Evolutionary conservation across 1,140 invertebrate species (phyloP), one percentile per base, ranked within the genome.

Genomic region (Hypothenemus hampei): DNA sequence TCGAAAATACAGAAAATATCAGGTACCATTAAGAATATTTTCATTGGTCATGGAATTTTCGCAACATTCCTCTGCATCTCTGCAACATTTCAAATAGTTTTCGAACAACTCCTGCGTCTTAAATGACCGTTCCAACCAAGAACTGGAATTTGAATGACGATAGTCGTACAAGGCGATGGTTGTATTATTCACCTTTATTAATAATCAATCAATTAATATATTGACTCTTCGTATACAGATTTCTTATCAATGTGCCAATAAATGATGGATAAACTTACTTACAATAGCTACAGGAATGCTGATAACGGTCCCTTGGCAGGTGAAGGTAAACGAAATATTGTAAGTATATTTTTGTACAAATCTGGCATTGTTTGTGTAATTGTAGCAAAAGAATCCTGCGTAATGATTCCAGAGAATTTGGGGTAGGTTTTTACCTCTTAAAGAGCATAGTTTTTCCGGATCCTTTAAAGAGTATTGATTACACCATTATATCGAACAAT

Each of bases 1-100:
- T 23, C n/a, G 10, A 19, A 23, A 20, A 39, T n/a, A 39, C 36
- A 2, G 3, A 39, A n/a, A 37, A 37, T 37, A n/a, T 8, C 5
- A 37, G 2, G 49, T 62, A 63, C 62, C 46, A 16, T 15, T 33
- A n/a, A 29, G 8, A 13, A 63, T 58, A 39, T 63, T 65, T 33
- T 57, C 51, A 37, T 60, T 36, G 5, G 33, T 58, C 59, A 65
- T 64, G 7, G 20, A 13, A 36, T 63, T 41, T 7, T 46, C 16
- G 33, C 65, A 67, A 41, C 65, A 67, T 40, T 62, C 45, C 13
- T 58, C 51, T 1, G 63, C 63, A 18, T 62, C 60, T 31, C 43
- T 22, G 8, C 55, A 60, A 39, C 65, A 67, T 10, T 55, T 40
- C 1, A 59, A 18, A 48, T 58, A 67, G 43, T 60, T 62, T 6